A percentile compares a stretch with the other conserved stretches of the same genome.
These are phyloP conservation scores for Euspilapteryx auroguttella DNA, from an alignment of 2,888 invertebrate genomes.

Conservation along the genomic window DNA sequence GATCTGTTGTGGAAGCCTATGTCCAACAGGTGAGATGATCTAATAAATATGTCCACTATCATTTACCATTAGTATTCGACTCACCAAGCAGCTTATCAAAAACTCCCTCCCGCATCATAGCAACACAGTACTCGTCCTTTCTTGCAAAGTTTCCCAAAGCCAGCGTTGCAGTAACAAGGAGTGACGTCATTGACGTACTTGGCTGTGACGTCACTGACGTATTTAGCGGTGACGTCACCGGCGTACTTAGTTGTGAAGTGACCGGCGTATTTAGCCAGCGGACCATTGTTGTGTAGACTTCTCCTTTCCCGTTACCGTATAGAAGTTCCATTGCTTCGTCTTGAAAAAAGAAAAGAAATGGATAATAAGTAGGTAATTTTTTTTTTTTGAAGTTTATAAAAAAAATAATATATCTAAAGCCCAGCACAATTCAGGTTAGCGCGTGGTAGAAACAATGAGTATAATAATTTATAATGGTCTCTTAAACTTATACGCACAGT, in stretches of 20 bases:
- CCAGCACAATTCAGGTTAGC: no score
- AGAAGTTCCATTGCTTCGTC: slow-evolving; percentile 86
- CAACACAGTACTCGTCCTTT: slow-evolving; percentile 80
- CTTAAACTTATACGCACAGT: no score
- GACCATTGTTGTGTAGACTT: slow-evolving; percentile 70
- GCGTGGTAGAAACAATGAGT: no score
- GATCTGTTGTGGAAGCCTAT: background rate
- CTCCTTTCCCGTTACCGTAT: slow-evolving; percentile 76
- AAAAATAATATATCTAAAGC: no score
- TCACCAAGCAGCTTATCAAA: slow-evolving; percentile 70
- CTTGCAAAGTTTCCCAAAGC: slow-evolving; percentile 90
- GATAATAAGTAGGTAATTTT: no score
- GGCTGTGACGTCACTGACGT: slow-evolving; percentile 76
- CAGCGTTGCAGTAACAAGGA: slow-evolving; percentile 80
- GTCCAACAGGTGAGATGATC: background rate
- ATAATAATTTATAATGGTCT: no score
- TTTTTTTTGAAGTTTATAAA: no score
- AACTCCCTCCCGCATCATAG: slow-evolving; percentile 79
- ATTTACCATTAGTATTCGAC: no score
- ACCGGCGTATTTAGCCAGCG: slow-evolving; percentile 76
- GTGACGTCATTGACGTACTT: slow-evolving; percentile 69
- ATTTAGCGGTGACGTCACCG: no score
- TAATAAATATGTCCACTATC: no score
- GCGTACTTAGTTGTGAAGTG: no score
- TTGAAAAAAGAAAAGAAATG: slow-evolving; percentile 33